Evolutionary conservation across 2,113 vertebrate species (phyloP), one percentile per base, ranked within the genome.

Genomic region (Panurus biarmicus): DNA sequence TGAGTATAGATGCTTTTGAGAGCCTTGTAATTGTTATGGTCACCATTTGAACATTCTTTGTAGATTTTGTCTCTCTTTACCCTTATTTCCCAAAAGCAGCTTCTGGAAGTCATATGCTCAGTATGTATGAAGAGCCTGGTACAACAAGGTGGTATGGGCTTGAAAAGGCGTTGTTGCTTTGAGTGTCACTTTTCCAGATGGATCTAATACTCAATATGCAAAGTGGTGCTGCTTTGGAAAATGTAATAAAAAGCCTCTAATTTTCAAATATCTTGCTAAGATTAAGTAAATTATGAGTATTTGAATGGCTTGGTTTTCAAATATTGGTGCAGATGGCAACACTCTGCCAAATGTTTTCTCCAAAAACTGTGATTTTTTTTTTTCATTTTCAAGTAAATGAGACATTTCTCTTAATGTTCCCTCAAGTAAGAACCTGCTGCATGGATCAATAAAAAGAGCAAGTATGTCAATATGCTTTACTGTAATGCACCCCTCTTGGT

Each of bases 321-420:
- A 93, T 95, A 77, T 47, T 89, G 56, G 54, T 94, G 72, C 93
- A 97, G 87, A 90, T 95, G 95, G 96, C 65, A 96, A 69, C 56
- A 57, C 48, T 90, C 82, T 84, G 64, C 71, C 89, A 93, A 95
- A 86, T 92, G 85, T 25, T 87, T 91, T 76, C 78, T 67, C 72
- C 53, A 40, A 94, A 92, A 89, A 60, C 85, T 88, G 91, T 89
- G 94, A 90, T 91, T 17, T 92, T 86, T 76, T 89, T 87, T 82
- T 67, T 53, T 56, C 38, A n/a, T 66, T 67, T 56, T 69, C 54
- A 51, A 87, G 70, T 87, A 83, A 87, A 82, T 70, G 57, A 84
- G 81, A 62, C 54, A 72, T 94, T 90, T 88, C 60, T 89, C 48
- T 80, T 94, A 79, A 42, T 28, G 51, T 57, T 92, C 61, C 75